Evolutionary conservation across 2,797 vertebrate species (phyloP).

Genomic region (Darevskia mixta): DNA sequence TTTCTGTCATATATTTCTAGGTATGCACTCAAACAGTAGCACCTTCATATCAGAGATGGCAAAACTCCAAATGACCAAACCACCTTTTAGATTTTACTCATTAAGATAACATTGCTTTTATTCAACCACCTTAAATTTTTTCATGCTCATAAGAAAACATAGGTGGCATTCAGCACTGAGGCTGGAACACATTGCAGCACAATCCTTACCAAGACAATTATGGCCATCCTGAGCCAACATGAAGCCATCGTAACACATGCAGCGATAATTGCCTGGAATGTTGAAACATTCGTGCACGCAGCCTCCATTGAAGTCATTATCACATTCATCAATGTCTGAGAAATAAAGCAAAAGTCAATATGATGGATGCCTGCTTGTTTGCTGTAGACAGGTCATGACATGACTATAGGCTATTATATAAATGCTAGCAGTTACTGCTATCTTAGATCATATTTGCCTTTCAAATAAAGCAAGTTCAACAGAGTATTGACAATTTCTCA

Average conservation of each 20-base stretch:
- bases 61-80: neutral
- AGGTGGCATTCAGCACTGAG: neutral
- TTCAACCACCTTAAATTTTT: neutral
- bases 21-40: neutral
- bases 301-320: slow-evolving; percentile 92
- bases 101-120: neutral
- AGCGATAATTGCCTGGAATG: slow-evolving; percentile 97
- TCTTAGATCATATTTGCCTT: slow-evolving; percentile 41
- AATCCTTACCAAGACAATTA: slow-evolving; percentile 93
- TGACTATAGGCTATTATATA: neutral
- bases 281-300: slow-evolving; percentile 98
- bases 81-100: neutral
- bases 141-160: neutral
- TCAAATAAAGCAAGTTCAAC: slow-evolving; percentile 48
- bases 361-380: slow-evolving; percentile 64
- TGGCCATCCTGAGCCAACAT: slow-evolving; percentile 95
- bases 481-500: slow-evolving; percentile 3
- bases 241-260: slow-evolving; percentile 96
- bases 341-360: slow-evolving; percentile 74
- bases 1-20: neutral
- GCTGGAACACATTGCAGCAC: neutral
- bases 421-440: slow-evolving; percentile 39
- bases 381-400: slow-evolving; percentile 53
- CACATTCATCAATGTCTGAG: slow-evolving; percentile 96
- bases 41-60: neutral